Base-by-base conservation (phyloP, 2,797 vertebrate species). In the Crenichthys baileyi region DNA sequence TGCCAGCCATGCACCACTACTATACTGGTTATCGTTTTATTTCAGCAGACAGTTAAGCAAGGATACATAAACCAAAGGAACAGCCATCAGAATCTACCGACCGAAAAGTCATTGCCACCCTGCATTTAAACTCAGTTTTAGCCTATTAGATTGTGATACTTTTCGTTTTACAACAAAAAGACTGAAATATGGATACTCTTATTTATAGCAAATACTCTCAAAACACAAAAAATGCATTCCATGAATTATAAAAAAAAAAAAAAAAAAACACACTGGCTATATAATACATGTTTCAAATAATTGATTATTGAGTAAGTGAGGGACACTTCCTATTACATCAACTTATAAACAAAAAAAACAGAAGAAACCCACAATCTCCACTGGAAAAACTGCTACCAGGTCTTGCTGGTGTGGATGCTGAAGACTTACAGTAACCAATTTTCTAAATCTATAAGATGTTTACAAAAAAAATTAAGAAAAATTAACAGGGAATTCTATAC, bases 91-190 rank as follows among this genome's bases (percentile, higher is more conserved):
- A 79, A 61, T 84, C 77, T 68, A 75, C 81, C 79, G 58, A 89
- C 85, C 79, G 61, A 92, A 90, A 92, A 88, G 88, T 92, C 89
- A 92, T 26, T 22, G 70, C 48, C 31, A 85, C 51, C 70, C 46
- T 13, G 60, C 15, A 65, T 86, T 83, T 81, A 88, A 90, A 90
- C 90, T 88, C 84, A 85, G 83, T 75, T 46, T 0, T 1, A 44
- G 41, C 29, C 44, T 55, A 73, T 50, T 24, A 20, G 72, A 53
- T 31, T 73, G 56, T 36, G 4, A 44, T 55, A 9, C 39, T 72
- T 74, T 56, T 24, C n/a, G 70, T 67, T 48, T 4, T 24, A 44
- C 74, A 36, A n/a, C 72, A 50, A 1, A 46, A 41, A 18, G 24
- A 58, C 20, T 72, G 26, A 82, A 44, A 51, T 53, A 31, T 24